Percentiles rank a stretch among this genome's conserved stretches.
phyloP scores from a whole-genome alignment of 2,797 vertebrate species.

The Eulemur rubriventer region DNA sequence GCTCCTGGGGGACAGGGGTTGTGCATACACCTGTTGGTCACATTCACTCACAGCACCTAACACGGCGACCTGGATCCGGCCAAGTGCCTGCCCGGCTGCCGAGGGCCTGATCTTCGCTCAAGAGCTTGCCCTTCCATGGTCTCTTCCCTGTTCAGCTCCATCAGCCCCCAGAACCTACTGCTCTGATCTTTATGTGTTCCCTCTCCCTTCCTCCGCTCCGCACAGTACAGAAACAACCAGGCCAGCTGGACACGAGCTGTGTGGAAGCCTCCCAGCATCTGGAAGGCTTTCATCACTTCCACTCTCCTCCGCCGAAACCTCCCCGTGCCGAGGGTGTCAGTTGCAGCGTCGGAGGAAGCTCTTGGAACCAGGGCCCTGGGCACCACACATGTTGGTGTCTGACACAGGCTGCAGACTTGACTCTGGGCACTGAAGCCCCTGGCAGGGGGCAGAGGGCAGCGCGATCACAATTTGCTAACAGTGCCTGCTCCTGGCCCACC shows the following conservation, averaged over 20 bases:
- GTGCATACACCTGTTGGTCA: not conserved
- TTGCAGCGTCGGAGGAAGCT: not conserved
- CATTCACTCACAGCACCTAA: not conserved
- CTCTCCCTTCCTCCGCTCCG: not conserved
- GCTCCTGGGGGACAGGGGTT: not conserved
- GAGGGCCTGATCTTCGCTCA: not conserved
- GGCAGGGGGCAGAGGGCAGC: not conserved
- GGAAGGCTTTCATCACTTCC: too few species aligned
- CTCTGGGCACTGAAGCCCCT: not conserved
- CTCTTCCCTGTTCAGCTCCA: not conserved
- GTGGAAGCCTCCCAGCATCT: too few species aligned
- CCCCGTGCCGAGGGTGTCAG: accelerated
- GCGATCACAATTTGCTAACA: not conserved
- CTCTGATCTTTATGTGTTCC: not conserved
- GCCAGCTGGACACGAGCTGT: not conserved
- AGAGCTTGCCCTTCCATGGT: not conserved
- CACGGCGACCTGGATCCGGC: not conserved
- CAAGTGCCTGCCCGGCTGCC: not conserved
- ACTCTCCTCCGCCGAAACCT: not conserved
- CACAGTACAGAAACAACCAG: not conserved
- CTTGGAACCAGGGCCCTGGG: not conserved
- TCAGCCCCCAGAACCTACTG: not conserved
- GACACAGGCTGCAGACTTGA: not conserved
- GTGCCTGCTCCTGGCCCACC: not conserved
- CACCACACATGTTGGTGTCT: too few species aligned